These are phyloP conservation scores for Melanostoma scalare DNA, from an alignment of 2,888 invertebrate genomes.

Conservation along the genomic window DNA sequence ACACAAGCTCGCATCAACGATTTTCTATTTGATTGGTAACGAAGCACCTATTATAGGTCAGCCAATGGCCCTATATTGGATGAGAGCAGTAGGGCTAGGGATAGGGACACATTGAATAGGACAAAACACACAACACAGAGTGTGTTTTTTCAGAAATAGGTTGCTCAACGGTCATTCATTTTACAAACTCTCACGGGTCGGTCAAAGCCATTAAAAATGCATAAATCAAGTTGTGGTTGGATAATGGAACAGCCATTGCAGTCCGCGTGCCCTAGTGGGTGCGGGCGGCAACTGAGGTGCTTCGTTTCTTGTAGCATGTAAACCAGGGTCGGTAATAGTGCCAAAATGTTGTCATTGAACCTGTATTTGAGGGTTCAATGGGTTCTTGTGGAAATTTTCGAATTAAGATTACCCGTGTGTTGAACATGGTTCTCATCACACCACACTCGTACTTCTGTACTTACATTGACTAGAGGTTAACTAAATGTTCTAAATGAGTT, in stretches of 20 bases:
- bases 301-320: conserved; percentile 24
- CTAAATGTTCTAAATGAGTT: conserved; percentile 47
- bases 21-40: conserved; percentile 30
- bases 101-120: not conserved
- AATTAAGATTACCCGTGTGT: conserved; percentile 7
- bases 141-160: not conserved
- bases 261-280: not conserved
- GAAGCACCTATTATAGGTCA: conserved; percentile 1
- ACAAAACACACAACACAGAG: not conserved
- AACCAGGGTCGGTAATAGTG: conserved; percentile 62
- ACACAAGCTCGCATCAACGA: not conserved
- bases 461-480: conserved; percentile 17
- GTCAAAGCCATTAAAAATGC: conserved; percentile 63
- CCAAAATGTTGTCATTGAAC: conserved; percentile 64
- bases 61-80: not conserved
- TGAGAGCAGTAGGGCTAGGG: no score
- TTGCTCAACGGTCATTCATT: conserved; percentile 21
- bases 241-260: conserved; percentile 35
- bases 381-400: conserved; percentile 31
- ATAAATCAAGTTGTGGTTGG: conserved; percentile 66
- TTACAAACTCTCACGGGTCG: conserved; percentile 37
- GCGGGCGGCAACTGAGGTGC: not conserved
- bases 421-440: conserved; percentile 2
- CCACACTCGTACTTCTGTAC: not conserved
- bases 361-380: conserved; percentile 37